These are phyloP conservation scores for Aspiorhynchus laticeps DNA, from an alignment of 2,113 vertebrate species.

Conservation along the genomic window DNA sequence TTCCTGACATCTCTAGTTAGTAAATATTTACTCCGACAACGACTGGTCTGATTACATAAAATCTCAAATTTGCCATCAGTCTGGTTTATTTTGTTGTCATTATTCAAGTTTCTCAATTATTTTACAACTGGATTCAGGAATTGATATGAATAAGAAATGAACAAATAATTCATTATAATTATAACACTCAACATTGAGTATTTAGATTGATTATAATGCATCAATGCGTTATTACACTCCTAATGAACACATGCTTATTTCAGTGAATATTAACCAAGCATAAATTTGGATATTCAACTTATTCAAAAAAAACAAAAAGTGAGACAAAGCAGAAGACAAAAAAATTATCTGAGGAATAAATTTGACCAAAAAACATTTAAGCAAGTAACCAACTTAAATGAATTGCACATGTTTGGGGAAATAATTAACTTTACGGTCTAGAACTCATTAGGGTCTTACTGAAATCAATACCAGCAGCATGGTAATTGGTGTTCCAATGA, in stretches of 20 bases:
- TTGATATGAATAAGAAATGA: neutral
- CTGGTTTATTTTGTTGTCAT: neutral
- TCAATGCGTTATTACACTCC: neutral
- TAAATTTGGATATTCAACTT: neutral
- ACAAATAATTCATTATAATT: neutral
- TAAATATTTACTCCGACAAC: too few species aligned
- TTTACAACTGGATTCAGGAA: neutral
- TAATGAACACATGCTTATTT: conserved; percentile 11
- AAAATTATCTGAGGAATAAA: conserved; percentile 13
- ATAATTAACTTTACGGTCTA: conserved; percentile 63
- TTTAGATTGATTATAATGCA: neutral
- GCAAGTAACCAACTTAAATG: conserved; percentile 54
- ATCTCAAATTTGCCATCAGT: neutral
- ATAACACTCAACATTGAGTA: neutral
- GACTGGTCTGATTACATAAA: neutral
- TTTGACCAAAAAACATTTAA: conserved; percentile 44
- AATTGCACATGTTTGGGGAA: conserved; percentile 54
- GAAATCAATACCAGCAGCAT: conserved; percentile 57
- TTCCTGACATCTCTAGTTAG: too few species aligned
- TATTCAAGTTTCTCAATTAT: neutral
- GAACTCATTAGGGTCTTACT: conserved; percentile 54
- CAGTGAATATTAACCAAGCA: neutral
- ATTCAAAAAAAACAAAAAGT: neutral
- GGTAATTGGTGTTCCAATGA: conserved; percentile 61
- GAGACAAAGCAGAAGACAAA: neutral